phyloP scores from a whole-genome alignment of 53 echinoderm and acorn worm genomes.

The Paracentrotus lividus region DNA sequence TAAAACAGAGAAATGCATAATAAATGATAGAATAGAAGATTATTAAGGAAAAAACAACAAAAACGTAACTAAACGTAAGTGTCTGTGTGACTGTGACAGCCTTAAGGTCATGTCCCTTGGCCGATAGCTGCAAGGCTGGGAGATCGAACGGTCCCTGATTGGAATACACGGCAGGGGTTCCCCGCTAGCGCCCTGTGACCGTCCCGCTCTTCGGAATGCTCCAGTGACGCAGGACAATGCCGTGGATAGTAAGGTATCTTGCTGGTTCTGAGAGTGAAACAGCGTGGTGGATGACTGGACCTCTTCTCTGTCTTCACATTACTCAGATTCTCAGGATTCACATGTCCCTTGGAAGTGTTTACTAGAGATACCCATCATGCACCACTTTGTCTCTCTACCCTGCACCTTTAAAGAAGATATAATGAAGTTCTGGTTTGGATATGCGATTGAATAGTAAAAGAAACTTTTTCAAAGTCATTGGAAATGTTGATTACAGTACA shows the following conservation, averaged over 20 bases:
- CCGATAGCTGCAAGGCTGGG: neutral
- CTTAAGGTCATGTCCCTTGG: neutral
- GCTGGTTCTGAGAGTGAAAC: conserved; percentile 21
- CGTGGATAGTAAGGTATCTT: conserved; percentile 4
- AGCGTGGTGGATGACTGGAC: conserved; percentile 15
- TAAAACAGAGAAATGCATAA: too few relatives aligned
- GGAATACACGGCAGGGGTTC: conserved; percentile 56
- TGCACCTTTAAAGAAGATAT: too few relatives aligned
- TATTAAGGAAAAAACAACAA: too few relatives aligned
- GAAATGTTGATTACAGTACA: too few relatives aligned
- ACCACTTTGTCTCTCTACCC: conserved; percentile 9
- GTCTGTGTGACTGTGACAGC: too few relatives aligned
- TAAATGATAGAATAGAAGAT: too few relatives aligned
- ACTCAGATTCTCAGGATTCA: conserved; percentile 31
- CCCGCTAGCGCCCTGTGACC: conserved; percentile 40
- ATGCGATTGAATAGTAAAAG: too few relatives aligned
- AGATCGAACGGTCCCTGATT: conserved; percentile 33
- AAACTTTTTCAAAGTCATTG: too few relatives aligned
- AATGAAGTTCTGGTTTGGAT: too few relatives aligned
- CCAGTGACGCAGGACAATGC: conserved; percentile 34
- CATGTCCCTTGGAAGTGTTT: conserved; percentile 49
- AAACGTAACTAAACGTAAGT: too few relatives aligned
- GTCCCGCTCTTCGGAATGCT: conserved; percentile 48
- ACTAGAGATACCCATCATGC: neutral
- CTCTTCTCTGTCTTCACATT: conserved; percentile 41